Evolutionary conservation across 2,888 invertebrate species (phyloP), one percentile per base, ranked within the genome.

Genomic region (Ferdinandea cuprea): DNA sequence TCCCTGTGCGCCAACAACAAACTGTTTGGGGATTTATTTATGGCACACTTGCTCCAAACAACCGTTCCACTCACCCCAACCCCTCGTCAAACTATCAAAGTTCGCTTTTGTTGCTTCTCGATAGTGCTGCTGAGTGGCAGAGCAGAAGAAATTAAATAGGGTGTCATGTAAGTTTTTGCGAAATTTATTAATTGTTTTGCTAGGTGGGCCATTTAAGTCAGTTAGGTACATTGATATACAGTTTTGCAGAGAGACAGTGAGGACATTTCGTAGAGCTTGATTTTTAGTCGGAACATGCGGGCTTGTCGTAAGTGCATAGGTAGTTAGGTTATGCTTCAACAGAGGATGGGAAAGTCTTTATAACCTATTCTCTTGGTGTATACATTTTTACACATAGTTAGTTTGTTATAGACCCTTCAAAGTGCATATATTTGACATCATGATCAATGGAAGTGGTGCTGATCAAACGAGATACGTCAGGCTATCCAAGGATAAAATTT

Each of bases 71-170:
- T n/a, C 25, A 48, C 13, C 7, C 32, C n/a, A n/a, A 21, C 50
- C 32, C n/a, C n/a, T n/a, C n/a, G n/a, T n/a, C 9, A 30, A 11
- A 15, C 32, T 56, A 61, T 37, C 30, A 35, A 37, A 42, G 32
- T 59, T 42, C 58, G 21, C 6, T n/a, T 69, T 61, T 40, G n/a
- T n/a, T n/a, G n/a, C n/a, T n/a, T 11, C 9, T 52, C 46, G 21
- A 40, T 56, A 40, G 65, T 28, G 58, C 35, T 50, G 44, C 19
- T 58, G 35, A 74, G 58, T 42, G 58, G 40, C 15, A n/a, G 19
- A 2, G 44, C 6, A 0, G 61, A 30, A 42, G n/a, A 32, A 50
- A 15, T 65, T 44, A 21, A 30, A 63, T 61, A 30, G 76, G 76
- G 69, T 77, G 76, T 35, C 59, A 6, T 28, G 35, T 32, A 2